Base-by-base conservation (phyloP, 1,140 invertebrate genomes). In the Liolophura sinensis region DNA sequence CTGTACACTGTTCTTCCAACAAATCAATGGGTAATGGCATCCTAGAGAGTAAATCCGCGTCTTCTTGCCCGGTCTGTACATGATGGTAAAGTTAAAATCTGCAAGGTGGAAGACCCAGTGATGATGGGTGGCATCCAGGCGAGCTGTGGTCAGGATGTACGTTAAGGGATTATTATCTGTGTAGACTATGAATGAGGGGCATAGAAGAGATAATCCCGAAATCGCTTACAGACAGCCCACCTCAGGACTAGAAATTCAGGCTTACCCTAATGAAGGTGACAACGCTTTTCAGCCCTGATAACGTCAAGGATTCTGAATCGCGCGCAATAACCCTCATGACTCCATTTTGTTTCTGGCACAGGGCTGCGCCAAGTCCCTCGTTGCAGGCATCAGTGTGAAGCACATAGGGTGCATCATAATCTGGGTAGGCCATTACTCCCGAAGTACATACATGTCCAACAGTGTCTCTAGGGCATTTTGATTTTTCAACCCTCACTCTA, bases 301-400 rank as follows among this genome's bases (percentile, higher is more conserved):
- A 60, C 16, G 49, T 72, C 9, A 74, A 58, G 9, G 62, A 65
- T 46, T 71, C 58, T 12, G 68, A 71, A 5, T 59, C 72, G 59
- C 75, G 78, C 1, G 71, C 77, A 14, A 78, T 68, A 16, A 74
- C 70, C 12, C 27, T 18, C 22, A 52, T 15, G n/a, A 58, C 59
- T 5, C 67, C 67, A 9, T 72, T 68, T 15, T 77, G 56, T 14
- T 73, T 67, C 73, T 87, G 84, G 22, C 78, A 77, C 24, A 87
- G 49, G 6, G 85, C 77, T 15, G 81, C 85, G 16, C 82, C 83
- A 47, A 86, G 64, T 7, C 82, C 82, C 65, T 77, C 71, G 9
- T 78, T 74, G 15, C 79, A 82, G 14, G 84, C 84, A 71, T 87
- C 86, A 0, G 79, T 84, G 54, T 83, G 80, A 0, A 86, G 67